Conservation (phyloP, 2,888 invertebrate species). For the Shargacucullia verbasci region DNA sequence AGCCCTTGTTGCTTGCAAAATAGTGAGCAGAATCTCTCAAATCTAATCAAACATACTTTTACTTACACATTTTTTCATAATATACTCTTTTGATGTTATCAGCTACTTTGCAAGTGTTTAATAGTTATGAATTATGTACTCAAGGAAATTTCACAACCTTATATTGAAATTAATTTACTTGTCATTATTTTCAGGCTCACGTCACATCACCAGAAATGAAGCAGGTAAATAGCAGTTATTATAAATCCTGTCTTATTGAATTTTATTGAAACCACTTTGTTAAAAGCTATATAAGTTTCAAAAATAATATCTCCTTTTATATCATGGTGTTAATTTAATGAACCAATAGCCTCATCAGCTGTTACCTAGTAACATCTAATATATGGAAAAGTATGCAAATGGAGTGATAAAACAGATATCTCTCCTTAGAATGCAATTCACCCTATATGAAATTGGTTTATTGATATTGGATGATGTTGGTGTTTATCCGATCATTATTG, state of each 20-base stretch:
- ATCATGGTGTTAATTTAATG: no score
- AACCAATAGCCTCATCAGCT: not conserved
- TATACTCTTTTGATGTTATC: not conserved
- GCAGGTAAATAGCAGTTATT: constrained; percentile 77
- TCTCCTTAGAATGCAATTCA: not conserved
- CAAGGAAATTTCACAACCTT: not conserved
- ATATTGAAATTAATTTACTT: constrained; percentile 19
- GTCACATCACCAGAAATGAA: constrained; percentile 87
- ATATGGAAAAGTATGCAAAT: not conserved
- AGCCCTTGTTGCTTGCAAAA: no score
- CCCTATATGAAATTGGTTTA: no score
- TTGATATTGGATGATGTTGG: no score
- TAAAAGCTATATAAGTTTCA: no score
- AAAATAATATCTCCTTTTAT: not conserved
- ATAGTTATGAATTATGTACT: not conserved
- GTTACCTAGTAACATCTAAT: not conserved
- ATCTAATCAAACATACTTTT: no score
- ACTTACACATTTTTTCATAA: no score
- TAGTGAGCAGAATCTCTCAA: no score
- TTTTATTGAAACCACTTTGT: no score
- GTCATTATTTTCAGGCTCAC: constrained; percentile 83
- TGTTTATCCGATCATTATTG: no score
- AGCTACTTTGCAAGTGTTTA: not conserved
- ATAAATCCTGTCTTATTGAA: not conserved
- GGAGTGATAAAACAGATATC: not conserved